These are phyloP conservation scores for Eubasilissa regina DNA, from an alignment of 1,140 invertebrate species.

Conservation along the genomic window DNA sequence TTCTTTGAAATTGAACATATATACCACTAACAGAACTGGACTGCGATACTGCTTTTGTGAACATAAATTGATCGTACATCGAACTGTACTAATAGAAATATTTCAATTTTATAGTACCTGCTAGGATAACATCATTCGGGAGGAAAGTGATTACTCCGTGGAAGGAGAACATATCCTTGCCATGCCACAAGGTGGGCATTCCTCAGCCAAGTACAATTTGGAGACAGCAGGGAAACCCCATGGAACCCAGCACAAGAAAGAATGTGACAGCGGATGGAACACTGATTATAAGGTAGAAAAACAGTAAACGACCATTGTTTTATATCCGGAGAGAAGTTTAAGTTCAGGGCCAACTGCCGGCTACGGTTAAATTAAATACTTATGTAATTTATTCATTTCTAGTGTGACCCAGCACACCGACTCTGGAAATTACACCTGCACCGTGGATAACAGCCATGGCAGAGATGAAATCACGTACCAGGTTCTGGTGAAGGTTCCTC, in stretches of 20 bases:
- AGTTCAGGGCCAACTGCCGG: too few relatives aligned
- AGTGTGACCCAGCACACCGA: slow-evolving; percentile 81
- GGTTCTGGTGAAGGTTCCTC: slow-evolving; percentile 79
- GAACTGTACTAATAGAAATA: too few relatives aligned
- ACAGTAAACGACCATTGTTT: neutral
- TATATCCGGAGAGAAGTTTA: too few relatives aligned
- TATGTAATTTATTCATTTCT: too few relatives aligned
- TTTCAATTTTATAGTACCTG: slow-evolving; percentile 75
- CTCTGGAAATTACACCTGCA: slow-evolving; percentile 93
- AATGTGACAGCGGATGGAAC: slow-evolving; percentile 80
- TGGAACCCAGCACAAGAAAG: slow-evolving; percentile 80
- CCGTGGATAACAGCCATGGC: slow-evolving; percentile 87
- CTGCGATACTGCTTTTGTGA: too few relatives aligned
- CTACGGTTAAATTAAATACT: too few relatives aligned
- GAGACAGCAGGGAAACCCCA: slow-evolving; percentile 80
- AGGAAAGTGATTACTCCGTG: slow-evolving; percentile 84
- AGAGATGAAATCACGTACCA: slow-evolving; percentile 87
- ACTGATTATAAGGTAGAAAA: slow-evolving; percentile 78
- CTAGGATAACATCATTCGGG: slow-evolving; percentile 87
- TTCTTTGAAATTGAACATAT: too few relatives aligned
- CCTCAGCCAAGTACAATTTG: slow-evolving; percentile 82
- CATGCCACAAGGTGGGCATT: slow-evolving; percentile 86
- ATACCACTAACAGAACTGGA: too few relatives aligned
- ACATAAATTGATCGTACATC: too few relatives aligned
- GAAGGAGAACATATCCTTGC: slow-evolving; percentile 86